These are phyloP conservation scores for Drosophila cardini DNA, from an alignment of 1,140 invertebrate genomes.

Conservation along the genomic window DNA sequence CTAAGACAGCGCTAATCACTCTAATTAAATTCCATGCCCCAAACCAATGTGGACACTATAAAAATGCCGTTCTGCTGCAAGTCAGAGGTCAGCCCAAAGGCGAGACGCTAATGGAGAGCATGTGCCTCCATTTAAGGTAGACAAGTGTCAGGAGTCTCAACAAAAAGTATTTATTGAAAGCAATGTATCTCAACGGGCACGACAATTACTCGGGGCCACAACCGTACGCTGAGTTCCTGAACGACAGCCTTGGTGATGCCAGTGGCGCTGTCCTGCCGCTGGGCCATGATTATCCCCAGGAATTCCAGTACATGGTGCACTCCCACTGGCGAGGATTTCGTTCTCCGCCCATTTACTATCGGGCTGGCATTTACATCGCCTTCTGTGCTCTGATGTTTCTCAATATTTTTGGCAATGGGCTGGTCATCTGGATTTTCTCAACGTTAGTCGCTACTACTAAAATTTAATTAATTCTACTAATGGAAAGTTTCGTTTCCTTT, in stretches of 20 bases:
- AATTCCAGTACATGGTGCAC: slow-evolving; percentile 89
- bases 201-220: slow-evolving; percentile 34
- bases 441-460: slow-evolving; percentile 86
- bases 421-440: slow-evolving; percentile 93
- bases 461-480: not conserved
- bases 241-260: slow-evolving; percentile 55
- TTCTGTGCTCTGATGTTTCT: slow-evolving; percentile 89
- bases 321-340: slow-evolving; percentile 90
- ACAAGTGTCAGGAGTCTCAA: not conserved
- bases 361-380: slow-evolving; percentile 90
- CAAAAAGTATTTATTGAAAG: not conserved
- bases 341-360: slow-evolving; percentile 89
- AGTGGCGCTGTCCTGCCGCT: slow-evolving; percentile 76
- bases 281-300: slow-evolving; percentile 90
- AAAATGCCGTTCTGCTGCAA: slow-evolving; percentile 48
- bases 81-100: slow-evolving; percentile 55
- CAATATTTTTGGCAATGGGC: slow-evolving; percentile 90
- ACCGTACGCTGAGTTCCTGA: slow-evolving; percentile 49
- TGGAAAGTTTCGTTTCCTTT: slow-evolving; percentile 26
- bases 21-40: slow-evolving; percentile 68
- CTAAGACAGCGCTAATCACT: slow-evolving; percentile 52
- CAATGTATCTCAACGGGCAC: slow-evolving; percentile 59
- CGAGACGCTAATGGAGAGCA: slow-evolving; percentile 39
- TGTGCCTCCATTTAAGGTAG: slow-evolving; percentile 32
- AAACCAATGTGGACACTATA: slow-evolving; percentile 46